Percentiles rank a stretch among this genome's conserved stretches.
phyloP scores from a whole-genome alignment of 2,888 invertebrate genomes.

The Ectemnius lituratus region DNA sequence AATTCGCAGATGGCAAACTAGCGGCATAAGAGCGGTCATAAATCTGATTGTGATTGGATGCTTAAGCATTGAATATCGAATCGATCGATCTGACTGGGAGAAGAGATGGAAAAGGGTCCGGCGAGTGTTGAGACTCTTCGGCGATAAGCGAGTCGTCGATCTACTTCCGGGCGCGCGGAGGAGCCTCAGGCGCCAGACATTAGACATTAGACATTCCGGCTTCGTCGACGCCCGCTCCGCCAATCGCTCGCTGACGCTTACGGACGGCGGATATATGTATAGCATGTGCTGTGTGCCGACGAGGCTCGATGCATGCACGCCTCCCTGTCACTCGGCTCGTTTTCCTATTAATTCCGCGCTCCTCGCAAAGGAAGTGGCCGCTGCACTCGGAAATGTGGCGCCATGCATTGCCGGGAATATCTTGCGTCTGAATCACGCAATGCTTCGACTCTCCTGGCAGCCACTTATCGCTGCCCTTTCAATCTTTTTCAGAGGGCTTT shows the following conservation, averaged over 20 bases:
- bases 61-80: too few species aligned
- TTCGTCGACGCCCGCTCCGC: slow-evolving; percentile 39
- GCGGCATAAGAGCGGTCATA: too few species aligned
- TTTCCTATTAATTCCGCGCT: slow-evolving; percentile 64
- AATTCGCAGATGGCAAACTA: too few species aligned
- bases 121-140: not conserved
- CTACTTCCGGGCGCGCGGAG: slow-evolving; percentile 57
- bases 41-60: too few species aligned
- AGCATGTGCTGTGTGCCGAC: slow-evolving; percentile 22
- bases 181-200: slow-evolving; percentile 59
- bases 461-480: too few species aligned
- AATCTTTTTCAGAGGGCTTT: too few species aligned
- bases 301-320: slow-evolving; percentile 24
- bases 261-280: slow-evolving; percentile 29
- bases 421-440: slow-evolving; percentile 70
- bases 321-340: slow-evolving; percentile 53
- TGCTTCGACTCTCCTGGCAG: slow-evolving; percentile 8
- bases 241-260: slow-evolving; percentile 53
- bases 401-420: slow-evolving; percentile 71
- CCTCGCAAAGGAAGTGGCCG: slow-evolving; percentile 67
- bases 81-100: too few species aligned
- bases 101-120: not conserved
- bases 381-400: slow-evolving; percentile 69
- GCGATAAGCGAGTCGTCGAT: slow-evolving; percentile 52
- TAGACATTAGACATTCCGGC: slow-evolving; percentile 58